Percentiles rank a stretch among this genome's conserved stretches.
Evolutionary conservation across 2,113 vertebrate species (phyloP).

Genomic region (Mirza zaza): DNA sequence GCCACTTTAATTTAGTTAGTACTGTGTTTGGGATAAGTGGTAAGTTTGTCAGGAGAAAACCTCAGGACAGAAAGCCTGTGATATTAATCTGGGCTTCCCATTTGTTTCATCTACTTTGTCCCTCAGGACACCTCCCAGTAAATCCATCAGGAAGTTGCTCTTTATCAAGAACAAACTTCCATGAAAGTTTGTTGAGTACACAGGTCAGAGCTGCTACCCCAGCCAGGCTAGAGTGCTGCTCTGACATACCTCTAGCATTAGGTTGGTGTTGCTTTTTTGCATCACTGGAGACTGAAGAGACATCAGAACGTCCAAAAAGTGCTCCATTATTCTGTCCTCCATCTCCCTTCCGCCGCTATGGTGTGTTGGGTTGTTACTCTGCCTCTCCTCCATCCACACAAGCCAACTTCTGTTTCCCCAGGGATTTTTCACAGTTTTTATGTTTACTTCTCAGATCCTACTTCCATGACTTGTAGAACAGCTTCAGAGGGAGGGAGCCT

Average conservation of each 20-base stretch:
- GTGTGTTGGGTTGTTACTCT: background rate
- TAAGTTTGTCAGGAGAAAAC: background rate
- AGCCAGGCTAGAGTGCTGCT: background rate
- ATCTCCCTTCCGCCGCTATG: fast-evolving
- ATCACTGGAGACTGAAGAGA: background rate
- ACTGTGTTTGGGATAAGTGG: background rate
- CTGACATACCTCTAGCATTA: background rate
- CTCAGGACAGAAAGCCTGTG: background rate
- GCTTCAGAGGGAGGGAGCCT: background rate
- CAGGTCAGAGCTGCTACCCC: background rate
- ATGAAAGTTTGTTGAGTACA: background rate
- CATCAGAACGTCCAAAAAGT: background rate
- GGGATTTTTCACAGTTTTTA: background rate
- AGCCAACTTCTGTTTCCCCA: background rate
- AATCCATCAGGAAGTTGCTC: background rate
- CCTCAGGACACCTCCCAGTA: background rate
- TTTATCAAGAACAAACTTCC: background rate
- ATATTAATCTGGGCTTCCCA: background rate
- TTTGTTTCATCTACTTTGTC: background rate
- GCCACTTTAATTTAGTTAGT: background rate
- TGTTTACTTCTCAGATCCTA: background rate
- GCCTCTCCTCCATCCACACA: background rate
- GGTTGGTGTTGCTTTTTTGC: background rate
- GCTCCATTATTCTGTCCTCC: background rate
- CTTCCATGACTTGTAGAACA: background rate